phyloP scores from a whole-genome alignment of 2,113 vertebrate genomes.

The Nymphicus hollandicus region DNA sequence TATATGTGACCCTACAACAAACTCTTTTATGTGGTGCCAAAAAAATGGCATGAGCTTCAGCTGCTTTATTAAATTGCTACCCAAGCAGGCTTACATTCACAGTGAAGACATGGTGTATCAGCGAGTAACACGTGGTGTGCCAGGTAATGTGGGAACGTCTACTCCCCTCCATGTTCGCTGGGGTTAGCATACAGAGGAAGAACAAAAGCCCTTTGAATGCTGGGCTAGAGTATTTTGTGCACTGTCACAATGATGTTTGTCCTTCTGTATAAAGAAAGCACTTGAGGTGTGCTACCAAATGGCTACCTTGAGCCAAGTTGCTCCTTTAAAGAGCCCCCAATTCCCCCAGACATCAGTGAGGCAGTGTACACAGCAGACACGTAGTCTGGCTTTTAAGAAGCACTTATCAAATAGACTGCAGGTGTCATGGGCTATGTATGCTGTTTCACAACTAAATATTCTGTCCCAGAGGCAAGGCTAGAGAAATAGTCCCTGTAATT shows the following conservation, averaged over 20 bases:
- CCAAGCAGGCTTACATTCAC: not conserved
- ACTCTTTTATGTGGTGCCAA: conserved; percentile 43
- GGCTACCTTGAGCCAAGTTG: not conserved
- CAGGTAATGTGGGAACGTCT: not conserved
- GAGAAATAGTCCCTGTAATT: conserved; percentile 12
- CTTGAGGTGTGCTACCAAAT: not conserved
- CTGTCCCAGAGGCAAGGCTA: not conserved
- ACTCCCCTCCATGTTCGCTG: accelerated
- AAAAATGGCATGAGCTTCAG: conserved; percentile 22
- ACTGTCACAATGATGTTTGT: not conserved
- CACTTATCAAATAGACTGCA: not conserved
- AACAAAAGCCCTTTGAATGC: not conserved
- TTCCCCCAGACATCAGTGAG: not conserved
- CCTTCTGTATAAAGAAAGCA: not conserved
- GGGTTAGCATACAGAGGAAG: not conserved
- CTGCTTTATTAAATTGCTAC: conserved; percentile 23
- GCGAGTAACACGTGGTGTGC: accelerated
- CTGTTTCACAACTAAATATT: not conserved
- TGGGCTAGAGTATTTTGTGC: not conserved
- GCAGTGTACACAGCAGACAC: not conserved
- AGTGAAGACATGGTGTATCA: not conserved
- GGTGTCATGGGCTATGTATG: not conserved
- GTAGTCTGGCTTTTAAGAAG: not conserved
- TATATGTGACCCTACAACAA: conserved; percentile 34
- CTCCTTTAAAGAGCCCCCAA: not conserved